Conservation (phyloP, 2,113 vertebrate species). For the Colistium nudipinnis region DNA sequence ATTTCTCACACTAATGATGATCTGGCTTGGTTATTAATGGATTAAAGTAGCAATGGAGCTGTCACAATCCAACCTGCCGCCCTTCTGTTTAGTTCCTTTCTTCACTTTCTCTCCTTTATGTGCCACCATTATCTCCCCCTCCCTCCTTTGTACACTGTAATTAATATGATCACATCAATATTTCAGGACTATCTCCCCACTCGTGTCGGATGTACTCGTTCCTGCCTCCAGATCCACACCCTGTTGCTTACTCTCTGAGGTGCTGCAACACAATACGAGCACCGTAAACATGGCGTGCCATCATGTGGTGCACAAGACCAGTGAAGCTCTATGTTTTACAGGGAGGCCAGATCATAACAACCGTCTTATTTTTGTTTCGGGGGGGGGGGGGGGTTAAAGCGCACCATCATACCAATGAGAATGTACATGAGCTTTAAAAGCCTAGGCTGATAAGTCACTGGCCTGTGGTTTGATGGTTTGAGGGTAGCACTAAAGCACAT, state of each 20-base stretch:
- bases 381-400: not conserved
- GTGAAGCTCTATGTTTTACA: not conserved
- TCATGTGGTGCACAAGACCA: not conserved
- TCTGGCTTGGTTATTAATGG: slow-evolving; percentile 62
- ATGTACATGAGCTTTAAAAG: not conserved
- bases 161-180: not conserved
- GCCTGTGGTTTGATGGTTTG: not conserved
- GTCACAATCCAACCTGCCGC: slow-evolving; percentile 56
- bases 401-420: not conserved
- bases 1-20: slow-evolving; percentile 72
- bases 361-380: slow-evolving; percentile 1
- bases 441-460: not conserved
- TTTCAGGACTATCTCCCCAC: not conserved
- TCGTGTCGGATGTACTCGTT: not conserved
- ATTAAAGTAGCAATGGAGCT: slow-evolving; percentile 65
- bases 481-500: not conserved
- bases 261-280: not conserved
- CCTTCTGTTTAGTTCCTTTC: slow-evolving; percentile 21
- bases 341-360: not conserved
- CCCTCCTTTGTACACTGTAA: not conserved
- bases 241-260: no score
- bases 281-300: not conserved
- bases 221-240: not conserved
- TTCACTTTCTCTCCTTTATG: not conserved
- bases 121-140: not conserved